Evolutionary conservation across 53 echinoderm and acorn worm genomes (phyloP).

Genomic region (Antedon mediterranea): DNA sequence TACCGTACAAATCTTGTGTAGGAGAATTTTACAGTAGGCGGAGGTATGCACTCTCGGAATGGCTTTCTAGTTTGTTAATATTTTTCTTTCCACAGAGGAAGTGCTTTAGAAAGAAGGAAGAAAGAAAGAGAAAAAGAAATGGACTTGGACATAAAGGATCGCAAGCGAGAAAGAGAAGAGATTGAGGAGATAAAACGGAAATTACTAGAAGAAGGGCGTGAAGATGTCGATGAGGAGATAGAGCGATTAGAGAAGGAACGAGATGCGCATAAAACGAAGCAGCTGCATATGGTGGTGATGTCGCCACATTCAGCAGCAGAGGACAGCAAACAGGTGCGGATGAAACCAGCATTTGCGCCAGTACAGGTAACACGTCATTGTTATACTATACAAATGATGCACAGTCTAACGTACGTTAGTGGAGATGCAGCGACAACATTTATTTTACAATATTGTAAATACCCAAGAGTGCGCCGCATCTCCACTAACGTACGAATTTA

Average conservation of each 20-base stretch:
- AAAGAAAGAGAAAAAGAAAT: constrained; percentile 93
- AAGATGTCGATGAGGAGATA: constrained; percentile 79
- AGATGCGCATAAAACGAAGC: background rate
- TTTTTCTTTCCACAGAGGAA: constrained; percentile 37
- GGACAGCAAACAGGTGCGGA: background rate
- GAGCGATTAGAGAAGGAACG: constrained; percentile 27
- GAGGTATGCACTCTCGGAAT: too few relatives aligned
- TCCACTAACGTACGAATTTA: too few relatives aligned
- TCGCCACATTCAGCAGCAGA: background rate
- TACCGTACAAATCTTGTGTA: too few relatives aligned
- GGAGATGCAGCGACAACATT: too few relatives aligned
- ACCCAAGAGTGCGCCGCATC: too few relatives aligned
- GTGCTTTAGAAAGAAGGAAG: constrained; percentile 70
- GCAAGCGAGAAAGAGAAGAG: constrained; percentile 79
- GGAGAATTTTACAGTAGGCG: too few relatives aligned
- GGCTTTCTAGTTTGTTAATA: too few relatives aligned
- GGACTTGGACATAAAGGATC: constrained; percentile 70
- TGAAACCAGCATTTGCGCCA: background rate
- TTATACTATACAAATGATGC: too few relatives aligned
- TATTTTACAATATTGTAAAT: too few relatives aligned
- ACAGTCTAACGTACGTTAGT: too few relatives aligned
- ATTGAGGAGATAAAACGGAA: constrained; percentile 76
- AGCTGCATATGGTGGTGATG: background rate
- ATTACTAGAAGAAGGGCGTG: constrained; percentile 74
- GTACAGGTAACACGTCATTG: background rate